Evolutionary conservation across 2,113 vertebrate genomes (phyloP), one percentile per base, ranked within the genome.

Genomic region (Elaphurus davidianus): DNA sequence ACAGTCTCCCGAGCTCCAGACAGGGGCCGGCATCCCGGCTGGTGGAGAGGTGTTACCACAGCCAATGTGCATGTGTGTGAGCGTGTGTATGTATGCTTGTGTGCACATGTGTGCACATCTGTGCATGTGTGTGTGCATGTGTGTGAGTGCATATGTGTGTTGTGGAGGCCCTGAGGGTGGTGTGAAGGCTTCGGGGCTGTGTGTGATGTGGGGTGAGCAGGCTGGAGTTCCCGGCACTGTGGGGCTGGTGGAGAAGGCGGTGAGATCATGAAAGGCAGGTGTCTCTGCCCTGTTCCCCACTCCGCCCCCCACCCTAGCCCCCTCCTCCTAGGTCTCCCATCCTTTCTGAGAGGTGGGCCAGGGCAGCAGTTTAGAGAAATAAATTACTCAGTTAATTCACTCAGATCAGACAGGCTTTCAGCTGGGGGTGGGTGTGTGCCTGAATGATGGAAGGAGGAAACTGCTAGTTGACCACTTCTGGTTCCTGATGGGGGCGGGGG

Each of bases 341-440:
- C 40, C 71, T 84, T 81, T 86, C 27, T 79, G 52, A 83, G 90
- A 85, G 81, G 52, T 90, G 89, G 86, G 54, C 54, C 19, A 16
- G 94, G 87, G 95, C 94, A 98, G 87, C 82, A 97, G 91, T 97
- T 98, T 97, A 94, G 88, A 94, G 83, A 90, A 92, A 59, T 94
- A 98, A 94, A 89, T 96, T 97, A 93, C 81, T 89, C 95, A 94
- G 84, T 97, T 94, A 98, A 97, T 97, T 98, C 86, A 93, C 83
- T 83, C n/a, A 92, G 84, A 89, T 98, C 96, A 97, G 96, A 96
- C 71, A 95, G 74, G 87, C 92, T 98, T 71, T 71, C 95, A 33
- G 28, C 28, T 64, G 62, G 30, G 30, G 62, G 11, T 96, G 74
- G 59, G 59, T 12, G 59, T 14, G 62, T 97, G 57, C 85, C 93